Percentiles rank a stretch among this genome's conserved stretches.
phyloP scores from a whole-genome alignment of 2,888 invertebrate species.

The Dexiosoma caninum region DNA sequence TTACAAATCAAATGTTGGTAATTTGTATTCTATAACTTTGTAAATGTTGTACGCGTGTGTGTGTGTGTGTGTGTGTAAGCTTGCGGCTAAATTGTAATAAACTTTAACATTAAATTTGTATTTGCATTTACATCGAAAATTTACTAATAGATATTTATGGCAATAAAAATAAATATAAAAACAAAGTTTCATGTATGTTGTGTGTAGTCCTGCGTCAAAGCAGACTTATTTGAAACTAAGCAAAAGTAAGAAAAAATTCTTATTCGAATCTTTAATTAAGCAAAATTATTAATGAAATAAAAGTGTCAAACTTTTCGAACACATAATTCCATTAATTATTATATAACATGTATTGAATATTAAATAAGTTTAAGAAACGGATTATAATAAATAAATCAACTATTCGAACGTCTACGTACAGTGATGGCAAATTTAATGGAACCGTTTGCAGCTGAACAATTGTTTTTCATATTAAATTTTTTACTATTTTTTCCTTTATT shows the following conservation, averaged over 20 bases:
- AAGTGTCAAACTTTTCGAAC: too few relatives aligned
- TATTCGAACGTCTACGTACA: too few relatives aligned
- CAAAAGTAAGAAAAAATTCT: too few relatives aligned
- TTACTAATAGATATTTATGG: neutral
- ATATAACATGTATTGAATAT: neutral
- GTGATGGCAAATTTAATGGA: too few relatives aligned
- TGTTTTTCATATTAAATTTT: too few relatives aligned
- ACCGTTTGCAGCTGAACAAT: too few relatives aligned
- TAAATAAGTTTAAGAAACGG: conserved; percentile 4
- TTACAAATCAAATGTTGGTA: neutral
- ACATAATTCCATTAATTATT: neutral
- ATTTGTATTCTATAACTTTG: neutral
- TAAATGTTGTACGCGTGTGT: neutral
- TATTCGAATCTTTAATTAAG: too few relatives aligned
- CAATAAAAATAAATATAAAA: too few relatives aligned
- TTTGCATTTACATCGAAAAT: neutral
- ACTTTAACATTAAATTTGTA: conserved; percentile 9
- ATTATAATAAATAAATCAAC: too few relatives aligned
- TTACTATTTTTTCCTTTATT: too few relatives aligned
- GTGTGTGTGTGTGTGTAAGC: neutral
- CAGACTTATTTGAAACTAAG: neutral
- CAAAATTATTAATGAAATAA: too few relatives aligned
- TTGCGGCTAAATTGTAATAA: conserved; percentile 16
- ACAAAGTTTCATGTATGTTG: too few relatives aligned
- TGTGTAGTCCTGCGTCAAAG: neutral